Evolutionary conservation across 1,140 invertebrate species (phyloP), one percentile per base, ranked within the genome.

Genomic region (Drosophila auraria): DNA sequence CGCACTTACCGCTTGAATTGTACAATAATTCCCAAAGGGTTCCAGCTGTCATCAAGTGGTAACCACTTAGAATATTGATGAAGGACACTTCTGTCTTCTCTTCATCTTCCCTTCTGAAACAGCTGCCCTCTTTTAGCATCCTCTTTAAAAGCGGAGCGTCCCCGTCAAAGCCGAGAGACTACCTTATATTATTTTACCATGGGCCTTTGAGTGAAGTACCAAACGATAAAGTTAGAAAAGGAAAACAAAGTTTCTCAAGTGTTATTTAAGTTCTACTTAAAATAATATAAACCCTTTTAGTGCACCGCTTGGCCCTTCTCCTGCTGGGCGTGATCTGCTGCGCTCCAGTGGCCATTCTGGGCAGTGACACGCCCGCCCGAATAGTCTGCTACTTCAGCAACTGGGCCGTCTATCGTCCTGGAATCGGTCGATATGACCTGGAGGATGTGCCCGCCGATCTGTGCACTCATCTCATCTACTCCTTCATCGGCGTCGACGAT

Each of bases 381-480:
- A 94, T 97, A 54, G 96, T 97, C 30, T 98, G 97, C 86, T 98
- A 98, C 94, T 98, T 97, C 93, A 97, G 96, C 89, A 98, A 97
- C 86, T 98, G 97, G 97, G 97, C 97, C 5, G 95, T 97, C n/a
- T 97, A 98, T 93, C 94, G 97, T 40, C 96, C 97, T 1, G 97
- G 96, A 6, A 93, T 96, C 7, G 97, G 97, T 5, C 95, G 95
- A 42, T 98, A 98, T 84, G 95, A 94, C 2, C 95, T 98, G 50
- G 95, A 97, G 49, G 97, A 98, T 89, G 95, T 98, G 56, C 97
- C 97, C 0, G 96, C 94, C 2, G 95, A 97, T 75, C 93, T 97
- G 36, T 98, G 97, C 89, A 98, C 97, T 0, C 97, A 98, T 91
- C 89, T 98, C 5, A 96, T 98, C 51, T 98, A 98, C 91, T 97